Base-by-base conservation (phyloP, 2,888 invertebrate genomes). In the Meteorus colon region DNA sequence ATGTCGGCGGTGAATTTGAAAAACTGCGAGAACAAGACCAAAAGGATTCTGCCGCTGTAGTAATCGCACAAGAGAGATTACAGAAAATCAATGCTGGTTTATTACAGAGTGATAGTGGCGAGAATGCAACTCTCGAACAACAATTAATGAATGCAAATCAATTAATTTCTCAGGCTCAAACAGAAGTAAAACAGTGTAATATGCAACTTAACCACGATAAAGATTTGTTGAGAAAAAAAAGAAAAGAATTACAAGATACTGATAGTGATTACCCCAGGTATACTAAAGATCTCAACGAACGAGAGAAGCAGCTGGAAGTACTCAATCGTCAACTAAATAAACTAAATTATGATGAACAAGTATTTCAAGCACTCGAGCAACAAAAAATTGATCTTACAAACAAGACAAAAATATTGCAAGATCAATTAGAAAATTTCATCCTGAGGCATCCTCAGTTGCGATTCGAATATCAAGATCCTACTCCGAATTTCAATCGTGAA, bases 141-240 rank as follows among this genome's bases (percentile, higher is more conserved):
- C 97, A 97, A 88, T 92, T 98, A 27, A 97, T 97, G 88, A 93
- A 95, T 85, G 95, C 95, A 0, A 95, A 96, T 86, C 93, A 95
- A 82, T 93, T 92, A 71, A 92, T 95, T 0, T 93, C 95, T 10
- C 93, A 94, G 84, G 95, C 96, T 0, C 93, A 94, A 78, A 97
- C 97, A 0, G 94, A 95, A 79, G 93, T 94, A 14, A 94, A 96
- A 80, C 95, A 95, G 80, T 93, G 94, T 24, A 92, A 93, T 74
- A 96, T 96, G 95, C 94, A 94, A 86, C 89, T 94, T 81, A 91
- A 91, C 29, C 94, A 95, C 83, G 92, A 92, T 5, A 92, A 92
- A 74, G 91, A 90, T 68, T 90, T 94, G 45, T 90, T 97, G 27
- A 92, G 91, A 72, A 91, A 91, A 59, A 94, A 95, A 84, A 92